These are phyloP conservation scores for Eristalis pertinax DNA, from an alignment of 2,888 invertebrate genomes.

Conservation along the genomic window DNA sequence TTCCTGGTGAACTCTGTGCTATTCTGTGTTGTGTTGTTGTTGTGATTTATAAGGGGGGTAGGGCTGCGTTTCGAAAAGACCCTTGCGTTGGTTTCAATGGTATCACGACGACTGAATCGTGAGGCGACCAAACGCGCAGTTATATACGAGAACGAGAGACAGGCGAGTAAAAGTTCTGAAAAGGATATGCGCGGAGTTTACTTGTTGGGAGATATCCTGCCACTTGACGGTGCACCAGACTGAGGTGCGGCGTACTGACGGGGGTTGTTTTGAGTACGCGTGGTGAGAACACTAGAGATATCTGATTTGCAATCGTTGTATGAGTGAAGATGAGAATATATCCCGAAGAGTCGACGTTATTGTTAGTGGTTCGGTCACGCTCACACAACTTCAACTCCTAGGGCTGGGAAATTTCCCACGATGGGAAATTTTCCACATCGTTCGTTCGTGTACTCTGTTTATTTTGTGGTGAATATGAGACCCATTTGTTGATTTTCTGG, in stretches of 20 bases:
- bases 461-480: constrained; percentile 68
- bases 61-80: constrained; percentile 53
- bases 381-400: constrained; percentile 43
- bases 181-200: constrained; percentile 70
- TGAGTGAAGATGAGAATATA: constrained; percentile 47
- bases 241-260: constrained; percentile 27
- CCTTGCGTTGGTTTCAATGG: constrained; percentile 68
- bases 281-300: constrained; percentile 60
- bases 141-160: constrained; percentile 65
- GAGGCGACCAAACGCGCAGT: constrained; percentile 68
- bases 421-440: constrained; percentile 38
- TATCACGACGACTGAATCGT: constrained; percentile 71
- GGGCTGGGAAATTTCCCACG: constrained; percentile 64
- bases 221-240: constrained; percentile 29
- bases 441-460: constrained; percentile 58
- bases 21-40: constrained; percentile 48
- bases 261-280: constrained; percentile 64
- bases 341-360: constrained; percentile 16
- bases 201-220: constrained; percentile 66
- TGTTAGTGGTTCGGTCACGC: constrained; percentile 35
- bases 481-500: constrained; percentile 71
- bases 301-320: constrained; percentile 51
- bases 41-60: constrained; percentile 48
- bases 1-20: constrained; percentile 35
- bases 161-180: constrained; percentile 47